These are phyloP conservation scores for Brachionus manjavacas DNA, from an alignment of 1,140 invertebrate species.

Conservation along the genomic window DNA sequence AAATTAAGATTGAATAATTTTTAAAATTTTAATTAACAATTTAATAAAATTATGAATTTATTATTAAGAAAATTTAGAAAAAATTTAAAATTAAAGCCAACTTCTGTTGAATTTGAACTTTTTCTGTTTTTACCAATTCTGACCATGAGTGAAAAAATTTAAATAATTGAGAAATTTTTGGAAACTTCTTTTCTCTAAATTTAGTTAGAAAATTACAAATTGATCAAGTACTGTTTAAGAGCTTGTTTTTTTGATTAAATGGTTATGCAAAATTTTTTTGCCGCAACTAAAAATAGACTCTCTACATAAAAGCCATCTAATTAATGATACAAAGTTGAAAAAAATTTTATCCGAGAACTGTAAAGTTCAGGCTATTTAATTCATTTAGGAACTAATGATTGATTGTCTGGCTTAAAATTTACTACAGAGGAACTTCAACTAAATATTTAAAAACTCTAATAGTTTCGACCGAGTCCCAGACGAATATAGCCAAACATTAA, in stretches of 20 bases:
- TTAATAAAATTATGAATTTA: no score
- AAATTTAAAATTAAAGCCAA: not conserved
- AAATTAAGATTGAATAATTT: no score
- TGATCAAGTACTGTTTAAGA: not conserved
- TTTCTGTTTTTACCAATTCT: no score
- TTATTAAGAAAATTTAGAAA: no score
- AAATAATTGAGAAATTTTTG: no score
- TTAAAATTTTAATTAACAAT: no score
- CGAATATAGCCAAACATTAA: not conserved
- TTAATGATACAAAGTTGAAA: not conserved
- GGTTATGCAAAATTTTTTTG: not conserved
- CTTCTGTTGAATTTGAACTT: not conserved
- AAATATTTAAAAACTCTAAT: not conserved
- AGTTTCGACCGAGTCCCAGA: not conserved
- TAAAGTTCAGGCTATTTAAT: not conserved
- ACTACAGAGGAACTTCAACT: not conserved
- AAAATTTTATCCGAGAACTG: not conserved
- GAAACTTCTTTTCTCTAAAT: not conserved
- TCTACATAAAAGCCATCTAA: not conserved
- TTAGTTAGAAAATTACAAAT: not conserved
- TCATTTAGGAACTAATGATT: not conserved
- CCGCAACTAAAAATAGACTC: not conserved
- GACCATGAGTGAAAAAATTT: no score
- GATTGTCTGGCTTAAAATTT: not conserved
- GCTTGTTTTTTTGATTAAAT: not conserved